Base-by-base conservation (phyloP, 2,113 vertebrate genomes). In the Collichthys lucidus region DNA sequence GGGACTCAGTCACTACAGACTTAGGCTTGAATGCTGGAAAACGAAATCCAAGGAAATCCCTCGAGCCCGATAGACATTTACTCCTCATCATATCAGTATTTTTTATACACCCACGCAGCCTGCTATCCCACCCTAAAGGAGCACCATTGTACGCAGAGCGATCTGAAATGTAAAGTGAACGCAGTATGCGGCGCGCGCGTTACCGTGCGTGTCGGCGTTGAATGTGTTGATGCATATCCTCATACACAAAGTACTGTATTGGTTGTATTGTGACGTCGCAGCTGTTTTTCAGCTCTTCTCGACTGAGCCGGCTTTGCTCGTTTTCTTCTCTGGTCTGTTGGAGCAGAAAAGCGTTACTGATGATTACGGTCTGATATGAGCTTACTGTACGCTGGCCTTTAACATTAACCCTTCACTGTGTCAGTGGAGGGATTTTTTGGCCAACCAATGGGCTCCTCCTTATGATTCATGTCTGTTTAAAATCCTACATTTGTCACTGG, bases 71-170 rank as follows among this genome's bases (percentile, higher is more conserved):
- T 71, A 84, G 86, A 89, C 90, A 87, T 92, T 90, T 82, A 89
- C 69, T 90, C 84, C 67, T 88, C 83, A 80, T 87, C 83, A 88
- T 93, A 90, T 91, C 86, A 92, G 89, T 93, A 90, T 94, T 92
- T 85, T 82, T 86, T 86, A 73, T 89, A 84, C 87, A 88, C 64
- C 80, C 66, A 81, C 73, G 35, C 85, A 66, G 68, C 78, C 88
- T 85, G 88, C 80, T 82, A 86, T 78, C 57, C 74, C 76, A 78
- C 60, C 69, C 72, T 68, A 66, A 40, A 80, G 80, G 83, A 87
- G 74, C 86, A 78, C 80, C 57, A 44, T 82, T 77, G 66, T 81
- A 88, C 84, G 72, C 85, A 75, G 71, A 89, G 79, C 68, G 47
- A 91, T 82, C 9, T 82, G 5, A 49, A 77, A 83, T 66, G 72